Evolutionary conservation across 1,140 invertebrate genomes (phyloP).

Genomic region (Palaemon carinicauda): DNA sequence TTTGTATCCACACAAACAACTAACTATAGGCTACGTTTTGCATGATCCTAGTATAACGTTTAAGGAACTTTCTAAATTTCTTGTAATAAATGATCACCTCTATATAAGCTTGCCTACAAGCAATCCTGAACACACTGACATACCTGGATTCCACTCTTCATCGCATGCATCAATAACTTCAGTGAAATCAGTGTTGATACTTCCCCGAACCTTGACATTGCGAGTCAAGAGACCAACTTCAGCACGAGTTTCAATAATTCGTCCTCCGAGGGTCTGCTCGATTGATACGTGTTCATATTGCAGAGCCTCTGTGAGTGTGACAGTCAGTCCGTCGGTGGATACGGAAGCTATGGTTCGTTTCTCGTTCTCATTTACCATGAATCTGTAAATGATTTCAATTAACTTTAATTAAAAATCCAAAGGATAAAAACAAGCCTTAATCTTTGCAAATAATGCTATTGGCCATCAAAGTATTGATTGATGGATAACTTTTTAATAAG

Average conservation of each 20-base stretch:
- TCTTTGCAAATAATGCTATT: too few species aligned
- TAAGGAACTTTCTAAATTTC: too few species aligned
- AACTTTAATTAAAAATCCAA: too few species aligned
- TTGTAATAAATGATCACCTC: too few species aligned
- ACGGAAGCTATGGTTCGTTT: constrained; percentile 39
- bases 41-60: too few species aligned
- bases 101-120: too few species aligned
- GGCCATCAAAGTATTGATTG: too few species aligned
- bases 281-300: constrained; percentile 44
- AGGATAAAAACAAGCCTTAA: too few species aligned
- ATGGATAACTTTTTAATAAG: too few species aligned
- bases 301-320: constrained; percentile 48
- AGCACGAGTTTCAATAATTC: constrained; percentile 32
- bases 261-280: constrained; percentile 45
- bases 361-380: constrained; percentile 44
- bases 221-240: constrained; percentile 54
- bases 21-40: too few species aligned
- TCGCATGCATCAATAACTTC: constrained; percentile 33
- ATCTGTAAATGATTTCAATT: constrained; percentile 10
- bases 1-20: too few species aligned
- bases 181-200: constrained; percentile 37
- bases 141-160: constrained; percentile 24
- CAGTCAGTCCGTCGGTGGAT: constrained; percentile 21
- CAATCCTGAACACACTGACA: too few species aligned
- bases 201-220: constrained; percentile 51